A percentile compares a stretch with the other conserved stretches of the same genome.
Evolutionary conservation across 35 echinoderm and acorn worm genomes (phyloP).

Genomic region (Apostichopus parvimensis): DNA sequence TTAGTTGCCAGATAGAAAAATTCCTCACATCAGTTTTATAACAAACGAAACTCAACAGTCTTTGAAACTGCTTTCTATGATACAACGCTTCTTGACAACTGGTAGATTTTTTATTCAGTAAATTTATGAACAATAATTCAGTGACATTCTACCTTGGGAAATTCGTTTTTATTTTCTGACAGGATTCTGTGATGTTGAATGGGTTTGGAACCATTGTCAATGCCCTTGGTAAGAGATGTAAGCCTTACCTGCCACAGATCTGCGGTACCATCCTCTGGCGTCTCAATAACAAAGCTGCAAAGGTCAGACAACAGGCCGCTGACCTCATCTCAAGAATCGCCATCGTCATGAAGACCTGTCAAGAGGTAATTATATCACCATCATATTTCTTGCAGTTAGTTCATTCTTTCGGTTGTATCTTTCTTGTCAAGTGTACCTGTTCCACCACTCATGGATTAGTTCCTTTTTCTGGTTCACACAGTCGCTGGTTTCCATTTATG

Average conservation of each 20-base stretch:
- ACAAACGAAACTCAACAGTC: too few relatives aligned
- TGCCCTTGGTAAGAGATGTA: slow-evolving; percentile 92
- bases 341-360: slow-evolving; percentile 98
- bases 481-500: too few relatives aligned
- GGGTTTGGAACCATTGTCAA: slow-evolving; percentile 97
- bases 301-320: slow-evolving; percentile 94
- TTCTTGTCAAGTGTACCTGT: too few relatives aligned
- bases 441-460: too few relatives aligned
- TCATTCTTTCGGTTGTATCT: too few relatives aligned
- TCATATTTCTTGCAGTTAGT: too few relatives aligned
- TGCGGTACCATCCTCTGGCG: slow-evolving; percentile 99
- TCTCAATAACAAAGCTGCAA: slow-evolving; percentile 99
- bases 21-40: too few relatives aligned
- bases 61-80: too few relatives aligned
- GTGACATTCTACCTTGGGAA: background rate
- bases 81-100: too few relatives aligned
- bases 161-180: slow-evolving; percentile 3
- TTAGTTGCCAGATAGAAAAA: too few relatives aligned
- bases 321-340: slow-evolving; percentile 99
- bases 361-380: slow-evolving; percentile 71
- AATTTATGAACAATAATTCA: background rate
- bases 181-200: slow-evolving; percentile 99
- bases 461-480: too few relatives aligned
- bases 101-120: too few relatives aligned
- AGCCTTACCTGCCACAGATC: slow-evolving; percentile 98